Evolutionary conservation across 2,888 invertebrate species (phyloP), one percentile per base, ranked within the genome.

Genomic region (Orchesella flavescens): DNA sequence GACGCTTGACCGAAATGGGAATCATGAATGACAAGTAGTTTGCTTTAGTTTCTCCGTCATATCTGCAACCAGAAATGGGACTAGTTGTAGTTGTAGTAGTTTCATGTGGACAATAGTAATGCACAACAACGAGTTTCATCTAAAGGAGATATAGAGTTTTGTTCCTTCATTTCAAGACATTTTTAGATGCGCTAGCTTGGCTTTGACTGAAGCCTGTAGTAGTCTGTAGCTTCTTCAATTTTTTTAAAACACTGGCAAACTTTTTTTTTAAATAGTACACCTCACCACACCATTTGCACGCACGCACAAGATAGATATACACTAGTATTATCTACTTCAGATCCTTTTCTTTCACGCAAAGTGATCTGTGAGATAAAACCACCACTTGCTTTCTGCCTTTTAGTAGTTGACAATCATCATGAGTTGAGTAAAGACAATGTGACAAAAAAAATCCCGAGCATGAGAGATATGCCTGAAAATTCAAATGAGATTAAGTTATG

Each of bases 141-240:
- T 72, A 57, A 24, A 57, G 19, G 57, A 10, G 34, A 34, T 34
- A 4, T 34, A 34, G 57, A 1, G 23, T 34, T 55, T 10, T 24
- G 57, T 10, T 43, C 7, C n/a, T 55, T 34, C 49, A 17, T 1
- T 13, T 44, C n/a, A n/a, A 13, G 55, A 46, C 23, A 49, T 74
- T 74, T 44, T 74, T 75, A 75, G 75, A 65, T 63, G 15, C 75
- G 75, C 75, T 65, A 49, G 65, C 63, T 49, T 65, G 66, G 1
- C 66, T 34, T 2, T 34, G 7, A 7, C 34, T 34, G n/a, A n/a
- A n/a, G n/a, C n/a, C n/a, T n/a, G n/a, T n/a, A n/a, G n/a, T n/a
- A n/a, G n/a, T n/a, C n/a, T n/a, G n/a, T n/a, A 2, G 34, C 34
- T 34, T 34, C 34, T 34, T 34, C 7, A 34, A 34, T 34, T 34